Base-by-base conservation (phyloP, 2,888 invertebrate species). In the Agrochola circellaris region DNA sequence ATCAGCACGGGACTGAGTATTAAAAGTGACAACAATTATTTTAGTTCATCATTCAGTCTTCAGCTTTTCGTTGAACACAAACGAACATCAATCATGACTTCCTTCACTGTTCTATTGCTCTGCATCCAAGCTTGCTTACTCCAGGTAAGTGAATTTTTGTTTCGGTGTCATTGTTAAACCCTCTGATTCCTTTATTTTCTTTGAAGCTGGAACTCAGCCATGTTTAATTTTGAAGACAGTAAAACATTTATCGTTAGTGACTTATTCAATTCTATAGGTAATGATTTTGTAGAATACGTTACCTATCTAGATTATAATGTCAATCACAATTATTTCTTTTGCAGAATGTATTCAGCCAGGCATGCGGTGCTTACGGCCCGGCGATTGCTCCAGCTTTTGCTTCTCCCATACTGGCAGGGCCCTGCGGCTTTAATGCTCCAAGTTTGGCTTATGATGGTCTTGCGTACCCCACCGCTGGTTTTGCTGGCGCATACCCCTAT, bases 121-220 rank as follows among this genome's bases (percentile, higher is more conserved):
- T 86, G 84, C 78, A 45, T 86, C 73, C 86, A 84, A 73, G 80
- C 81, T 73, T 86, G 77, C 71, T 79, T 86, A 80, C 75, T 86
- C 38, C 83, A 86, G 80, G 86, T 86, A 0, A 77, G 69, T 26
- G 11, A n/a, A n/a, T n/a, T n/a, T n/a, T n/a, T n/a, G n/a, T n/a
- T n/a, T n/a, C n/a, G n/a, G n/a, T n/a, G n/a, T n/a, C n/a, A n/a
- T n/a, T n/a, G n/a, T n/a, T n/a, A n/a, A n/a, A n/a, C n/a, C n/a
- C n/a, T n/a, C n/a, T n/a, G n/a, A n/a, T n/a, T n/a, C n/a, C n/a
- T n/a, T n/a, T n/a, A n/a, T n/a, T n/a, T n/a, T n/a, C n/a, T n/a
- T n/a, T n/a, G n/a, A n/a, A n/a, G n/a, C n/a, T n/a, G n/a, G n/a
- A n/a, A n/a, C n/a, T n/a, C n/a, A n/a, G n/a, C n/a, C n/a, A n/a